phyloP scores from a whole-genome alignment of 2,113 vertebrate genomes.

The Aramus guarauna region DNA sequence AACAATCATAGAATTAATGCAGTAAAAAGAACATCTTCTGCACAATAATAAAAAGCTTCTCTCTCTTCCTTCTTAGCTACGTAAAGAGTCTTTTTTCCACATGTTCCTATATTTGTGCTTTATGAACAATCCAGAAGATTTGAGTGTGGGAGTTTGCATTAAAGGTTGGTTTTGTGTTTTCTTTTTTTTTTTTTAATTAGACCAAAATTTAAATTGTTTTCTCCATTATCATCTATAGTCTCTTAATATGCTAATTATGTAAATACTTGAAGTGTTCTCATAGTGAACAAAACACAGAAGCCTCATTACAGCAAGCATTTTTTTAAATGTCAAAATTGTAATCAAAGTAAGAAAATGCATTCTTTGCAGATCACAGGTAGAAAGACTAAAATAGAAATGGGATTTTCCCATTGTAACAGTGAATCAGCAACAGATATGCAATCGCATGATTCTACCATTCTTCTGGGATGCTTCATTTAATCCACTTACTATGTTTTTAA shows the following conservation, averaged over 20 bases:
- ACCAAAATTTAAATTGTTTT: neutral
- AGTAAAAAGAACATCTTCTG: neutral
- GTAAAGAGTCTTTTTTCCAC: neutral
- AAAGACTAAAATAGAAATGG: constrained; percentile 1
- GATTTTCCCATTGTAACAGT: neutral
- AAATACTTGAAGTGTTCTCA: neutral
- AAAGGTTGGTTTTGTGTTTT: neutral
- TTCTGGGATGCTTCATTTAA: neutral
- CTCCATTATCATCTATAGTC: neutral
- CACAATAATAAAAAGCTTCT: neutral
- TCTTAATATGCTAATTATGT: neutral
- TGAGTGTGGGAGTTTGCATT: neutral
- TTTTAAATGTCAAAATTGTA: neutral
- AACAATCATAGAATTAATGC: neutral
- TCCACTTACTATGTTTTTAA: neutral
- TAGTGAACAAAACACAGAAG: neutral
- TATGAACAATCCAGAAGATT: neutral
- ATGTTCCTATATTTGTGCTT: neutral
- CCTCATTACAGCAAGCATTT: neutral
- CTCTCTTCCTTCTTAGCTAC: neutral
- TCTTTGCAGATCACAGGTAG: neutral
- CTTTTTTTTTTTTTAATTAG: neutral
- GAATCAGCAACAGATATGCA: neutral
- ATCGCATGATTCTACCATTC: neutral
- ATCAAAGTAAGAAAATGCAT: neutral